phyloP scores from a whole-genome alignment of 1,140 invertebrate species.

The Cryptotermes secundus region DNA sequence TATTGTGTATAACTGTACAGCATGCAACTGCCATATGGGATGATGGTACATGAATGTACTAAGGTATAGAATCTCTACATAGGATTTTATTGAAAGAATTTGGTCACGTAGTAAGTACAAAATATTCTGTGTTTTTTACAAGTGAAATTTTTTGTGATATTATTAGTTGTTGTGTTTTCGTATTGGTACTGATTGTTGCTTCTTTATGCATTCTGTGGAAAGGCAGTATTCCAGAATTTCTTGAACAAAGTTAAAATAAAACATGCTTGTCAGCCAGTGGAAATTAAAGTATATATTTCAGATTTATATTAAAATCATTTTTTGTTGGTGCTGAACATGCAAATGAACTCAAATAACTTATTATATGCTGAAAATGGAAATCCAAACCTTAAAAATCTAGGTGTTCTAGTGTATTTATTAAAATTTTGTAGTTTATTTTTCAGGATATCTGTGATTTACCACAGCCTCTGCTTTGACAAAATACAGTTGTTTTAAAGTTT shows the following conservation, averaged over 20 bases:
- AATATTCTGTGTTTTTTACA: slow-evolving; percentile 9
- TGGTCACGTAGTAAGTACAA: slow-evolving; percentile 4
- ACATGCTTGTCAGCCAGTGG: neutral
- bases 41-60: neutral
- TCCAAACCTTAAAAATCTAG: neutral
- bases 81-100: neutral
- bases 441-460: neutral
- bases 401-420: neutral
- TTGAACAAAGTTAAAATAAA: neutral
- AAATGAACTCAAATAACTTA: neutral
- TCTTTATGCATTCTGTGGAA: neutral
- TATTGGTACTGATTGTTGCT: neutral
- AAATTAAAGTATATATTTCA: neutral
- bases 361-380: neutral
- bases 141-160: neutral
- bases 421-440: neutral
- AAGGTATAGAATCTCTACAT: neutral
- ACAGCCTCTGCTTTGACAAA: neutral
- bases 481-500: neutral
- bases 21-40: slow-evolving; percentile 1
- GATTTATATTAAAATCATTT: neutral
- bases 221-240: neutral
- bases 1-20: slow-evolving; percentile 3
- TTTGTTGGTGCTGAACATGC: neutral
- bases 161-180: neutral